Conservation (phyloP, 2,113 vertebrate species). For the Probosciger aterrimus region DNA sequence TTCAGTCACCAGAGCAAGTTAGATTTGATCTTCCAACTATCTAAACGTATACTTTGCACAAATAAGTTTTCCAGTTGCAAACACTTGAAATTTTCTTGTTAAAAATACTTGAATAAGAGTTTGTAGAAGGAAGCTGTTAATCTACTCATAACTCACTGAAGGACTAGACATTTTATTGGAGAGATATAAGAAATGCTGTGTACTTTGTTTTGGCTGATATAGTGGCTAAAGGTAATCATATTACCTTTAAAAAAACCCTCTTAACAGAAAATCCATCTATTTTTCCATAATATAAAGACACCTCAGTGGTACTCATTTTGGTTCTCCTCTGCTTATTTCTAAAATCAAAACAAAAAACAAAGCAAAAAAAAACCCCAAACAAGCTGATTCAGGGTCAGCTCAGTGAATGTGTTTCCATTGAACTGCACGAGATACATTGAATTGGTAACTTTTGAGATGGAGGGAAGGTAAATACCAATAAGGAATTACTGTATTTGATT, state of each 20-base stretch:
- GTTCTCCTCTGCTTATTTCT: neutral
- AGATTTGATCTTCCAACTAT: neutral
- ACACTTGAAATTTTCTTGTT: neutral
- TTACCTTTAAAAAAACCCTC: neutral
- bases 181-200: neutral
- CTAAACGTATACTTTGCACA: neutral
- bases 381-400: neutral
- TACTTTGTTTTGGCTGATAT: neutral
- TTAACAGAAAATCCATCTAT: neutral
- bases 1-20: neutral
- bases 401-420: neutral
- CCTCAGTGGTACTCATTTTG: neutral
- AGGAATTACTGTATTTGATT: neutral
- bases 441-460: neutral
- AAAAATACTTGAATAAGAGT: neutral
- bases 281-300: neutral
- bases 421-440: neutral
- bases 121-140: neutral
- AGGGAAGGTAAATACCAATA: neutral
- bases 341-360: neutral
- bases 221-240: neutral
- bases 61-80: neutral
- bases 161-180: neutral
- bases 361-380: neutral
- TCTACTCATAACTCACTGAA: neutral